Conservation (phyloP, 2,113 vertebrate species). For the Xiphorhynchus elegans region DNA sequence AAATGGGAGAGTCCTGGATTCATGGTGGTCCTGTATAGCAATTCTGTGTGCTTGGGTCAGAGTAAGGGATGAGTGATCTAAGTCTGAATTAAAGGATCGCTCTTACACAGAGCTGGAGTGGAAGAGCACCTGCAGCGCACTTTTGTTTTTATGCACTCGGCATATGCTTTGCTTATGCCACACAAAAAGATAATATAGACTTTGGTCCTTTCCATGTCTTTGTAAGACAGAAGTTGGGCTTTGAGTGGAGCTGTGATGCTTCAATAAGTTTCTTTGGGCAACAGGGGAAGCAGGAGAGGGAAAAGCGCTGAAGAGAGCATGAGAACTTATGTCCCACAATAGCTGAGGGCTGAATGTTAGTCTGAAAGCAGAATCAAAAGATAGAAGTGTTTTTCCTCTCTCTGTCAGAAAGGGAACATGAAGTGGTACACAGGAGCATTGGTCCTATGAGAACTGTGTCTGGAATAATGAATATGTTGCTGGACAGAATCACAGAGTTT, state of each 20-base stretch:
- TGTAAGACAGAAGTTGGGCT: neutral
- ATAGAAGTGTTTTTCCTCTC: neutral
- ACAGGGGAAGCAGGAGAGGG: neutral
- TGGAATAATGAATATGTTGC: neutral
- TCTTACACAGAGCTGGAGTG: neutral
- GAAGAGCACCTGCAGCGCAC: neutral
- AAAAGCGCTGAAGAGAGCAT: neutral
- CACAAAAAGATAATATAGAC: rapidly evolving
- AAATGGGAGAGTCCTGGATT: neutral
- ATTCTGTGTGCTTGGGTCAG: neutral
- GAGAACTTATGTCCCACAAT: neutral
- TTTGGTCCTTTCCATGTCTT: neutral
- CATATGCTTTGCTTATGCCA: neutral
- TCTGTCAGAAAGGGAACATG: neutral
- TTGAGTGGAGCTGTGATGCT: neutral
- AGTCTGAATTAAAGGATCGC: neutral
- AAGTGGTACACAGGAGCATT: neutral
- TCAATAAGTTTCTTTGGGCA: neutral
- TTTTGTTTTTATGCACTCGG: neutral
- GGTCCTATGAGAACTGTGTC: neutral
- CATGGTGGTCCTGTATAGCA: neutral
- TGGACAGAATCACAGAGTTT: neutral
- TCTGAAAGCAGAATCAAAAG: neutral
- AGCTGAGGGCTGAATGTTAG: neutral
- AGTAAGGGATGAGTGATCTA: neutral